Base-by-base conservation (phyloP, 2,888 invertebrate species). In the Caenorhabditis sulstoni region DNA sequence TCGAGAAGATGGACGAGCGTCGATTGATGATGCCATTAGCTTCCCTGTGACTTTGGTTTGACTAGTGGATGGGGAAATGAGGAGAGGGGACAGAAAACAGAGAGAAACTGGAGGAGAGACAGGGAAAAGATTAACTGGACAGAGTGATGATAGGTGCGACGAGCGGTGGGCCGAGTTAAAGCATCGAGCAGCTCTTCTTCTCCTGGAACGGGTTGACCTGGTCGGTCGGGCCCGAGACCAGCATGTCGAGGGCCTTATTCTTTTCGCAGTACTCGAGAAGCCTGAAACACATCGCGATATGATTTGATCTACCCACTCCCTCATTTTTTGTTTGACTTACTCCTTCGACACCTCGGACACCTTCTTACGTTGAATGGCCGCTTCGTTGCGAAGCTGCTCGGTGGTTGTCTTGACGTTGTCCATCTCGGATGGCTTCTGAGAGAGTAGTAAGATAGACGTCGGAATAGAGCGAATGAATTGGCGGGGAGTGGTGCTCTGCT, bases 201-300 rank as follows among this genome's bases (percentile, higher is more conserved):
- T 87, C 87, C 74, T 87, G 86, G 83, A 87, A 88, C n/a, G 88
- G 87, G 52, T 88, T 88, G 78, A 87, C 86, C 41, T 83, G 80
- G 49, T 88, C 87, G 52, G 74, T 64, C 18, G 87, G 82, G 9
- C 87, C 87, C 16, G 80, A 84, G 62, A 88, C 82, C 18, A 88
- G 81, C 52, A 83, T 81, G 68, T 88, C 88, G 41, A 23, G 57
- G 4, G 64, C 64, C 62, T 86, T 86, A 71, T 87, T 85, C 81
- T 87, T 86, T 75, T 88, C 88, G 71, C 87, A 87, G 79, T 73
- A 88, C 39, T 87, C 88, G 64, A 88, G 81, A 20, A 88, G 81
- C 16, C 88, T 88, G 75, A 62, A 87, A 45, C 12, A 3, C 41
- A 41, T 14, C 11, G 2, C 41, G 14, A 11, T 41, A n/a, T n/a